Evolutionary conservation across 2,797 vertebrate species (phyloP).

Genomic region (Erethizon dorsatum): DNA sequence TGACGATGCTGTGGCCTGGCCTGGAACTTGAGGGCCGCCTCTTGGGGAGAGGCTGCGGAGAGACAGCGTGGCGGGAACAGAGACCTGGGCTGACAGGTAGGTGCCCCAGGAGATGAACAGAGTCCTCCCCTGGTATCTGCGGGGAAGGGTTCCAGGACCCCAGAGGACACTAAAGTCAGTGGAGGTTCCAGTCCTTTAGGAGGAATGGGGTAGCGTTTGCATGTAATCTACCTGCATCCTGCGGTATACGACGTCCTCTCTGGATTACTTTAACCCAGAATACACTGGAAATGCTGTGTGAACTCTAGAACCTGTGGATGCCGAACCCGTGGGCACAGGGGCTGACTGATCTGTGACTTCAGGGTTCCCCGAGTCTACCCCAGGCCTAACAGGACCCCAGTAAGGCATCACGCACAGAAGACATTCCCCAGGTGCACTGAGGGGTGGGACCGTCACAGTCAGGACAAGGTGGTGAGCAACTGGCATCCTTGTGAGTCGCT

Average conservation of each 20-base stretch:
- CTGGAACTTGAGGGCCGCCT: neutral
- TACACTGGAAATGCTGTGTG: neutral
- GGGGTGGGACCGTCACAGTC: rapidly evolving
- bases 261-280: too few species aligned
- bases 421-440: too few species aligned
- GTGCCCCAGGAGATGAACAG: neutral
- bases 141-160: neutral
- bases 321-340: neutral
- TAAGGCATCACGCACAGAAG: neutral
- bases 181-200: neutral
- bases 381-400: neutral
- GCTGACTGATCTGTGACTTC: too few species aligned
- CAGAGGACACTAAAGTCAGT: neutral
- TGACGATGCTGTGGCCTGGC: neutral
- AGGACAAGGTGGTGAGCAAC: neutral
- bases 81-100: neutral
- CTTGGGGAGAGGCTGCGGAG: neutral
- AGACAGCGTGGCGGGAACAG: neutral
- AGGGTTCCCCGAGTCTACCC: neutral
- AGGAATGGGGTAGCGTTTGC: neutral
- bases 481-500: neutral
- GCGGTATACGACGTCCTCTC: neutral
- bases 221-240: neutral
- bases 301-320: too few species aligned
- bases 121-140: neutral